A percentile compares a stretch with the other conserved stretches of the same genome.
These are phyloP conservation scores for Planococcus citri DNA, from an alignment of 1,140 invertebrate species.

Conservation along the genomic window DNA sequence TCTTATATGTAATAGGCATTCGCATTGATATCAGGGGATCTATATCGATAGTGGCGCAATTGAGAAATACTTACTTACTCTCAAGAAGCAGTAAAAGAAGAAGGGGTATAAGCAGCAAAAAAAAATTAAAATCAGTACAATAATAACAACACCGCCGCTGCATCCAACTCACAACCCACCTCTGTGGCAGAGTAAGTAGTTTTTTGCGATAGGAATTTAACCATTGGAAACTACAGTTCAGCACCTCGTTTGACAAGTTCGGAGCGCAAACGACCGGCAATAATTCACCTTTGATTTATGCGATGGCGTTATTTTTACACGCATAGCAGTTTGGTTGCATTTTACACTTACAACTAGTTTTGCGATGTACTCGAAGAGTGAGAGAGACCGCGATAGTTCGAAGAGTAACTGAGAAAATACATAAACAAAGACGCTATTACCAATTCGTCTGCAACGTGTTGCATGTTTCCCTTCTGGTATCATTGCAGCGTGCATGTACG, in stretches of 20 bases:
- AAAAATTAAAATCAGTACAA: too few species aligned
- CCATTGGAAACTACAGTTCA: neutral
- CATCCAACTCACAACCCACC: neutral
- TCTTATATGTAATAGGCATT: too few species aligned
- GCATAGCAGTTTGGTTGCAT: constrained; percentile 16
- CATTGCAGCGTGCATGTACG: neutral
- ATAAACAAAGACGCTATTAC: constrained; percentile 11
- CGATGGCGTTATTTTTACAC: constrained; percentile 15
- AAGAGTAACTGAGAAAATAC: constrained; percentile 6
- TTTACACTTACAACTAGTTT: constrained; percentile 9
- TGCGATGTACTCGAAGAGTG: neutral
- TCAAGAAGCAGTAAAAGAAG: too few species aligned
- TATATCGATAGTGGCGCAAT: too few species aligned
- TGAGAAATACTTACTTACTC: too few species aligned
- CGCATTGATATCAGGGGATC: too few species aligned
- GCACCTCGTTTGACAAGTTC: constrained; percentile 16
- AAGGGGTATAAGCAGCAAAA: too few species aligned
- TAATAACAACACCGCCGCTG: too few species aligned
- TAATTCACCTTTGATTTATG: constrained; percentile 17
- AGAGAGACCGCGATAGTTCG: neutral
- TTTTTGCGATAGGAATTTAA: neutral
- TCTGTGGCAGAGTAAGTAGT: too few species aligned
- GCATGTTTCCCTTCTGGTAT: neutral
- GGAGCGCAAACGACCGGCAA: constrained; percentile 12
- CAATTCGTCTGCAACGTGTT: neutral